A percentile compares a stretch with the other conserved stretches of the same genome.
Evolutionary conservation across 2,888 invertebrate species (phyloP).

Genomic region (Andricus quercusramuli): DNA sequence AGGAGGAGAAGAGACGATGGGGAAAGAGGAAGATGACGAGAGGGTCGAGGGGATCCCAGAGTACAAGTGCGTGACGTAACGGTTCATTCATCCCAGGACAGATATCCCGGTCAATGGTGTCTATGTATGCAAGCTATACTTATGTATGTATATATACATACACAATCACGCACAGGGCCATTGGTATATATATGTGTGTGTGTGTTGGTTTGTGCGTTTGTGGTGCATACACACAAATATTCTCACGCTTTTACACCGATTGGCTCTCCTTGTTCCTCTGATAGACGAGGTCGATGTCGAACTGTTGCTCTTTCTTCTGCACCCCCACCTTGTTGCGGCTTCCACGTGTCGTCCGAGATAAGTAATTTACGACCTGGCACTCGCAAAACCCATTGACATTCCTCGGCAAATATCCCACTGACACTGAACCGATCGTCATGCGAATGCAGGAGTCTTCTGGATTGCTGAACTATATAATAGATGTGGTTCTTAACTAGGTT

Average conservation of each 20-base stretch:
- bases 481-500: neutral
- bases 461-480: neutral
- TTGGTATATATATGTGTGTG: constrained; percentile 46
- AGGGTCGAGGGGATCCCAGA: constrained; percentile 67
- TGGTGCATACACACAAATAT: constrained; percentile 48
- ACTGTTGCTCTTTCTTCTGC: constrained; percentile 53
- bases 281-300: constrained; percentile 42
- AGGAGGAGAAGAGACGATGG: constrained; percentile 50
- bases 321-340: constrained; percentile 53
- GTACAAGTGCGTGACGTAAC: constrained; percentile 77
- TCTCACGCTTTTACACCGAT: constrained; percentile 38
- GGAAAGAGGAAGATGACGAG: constrained; percentile 52
- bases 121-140: constrained; percentile 62
- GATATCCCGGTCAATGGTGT: constrained; percentile 76
- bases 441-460: constrained; percentile 11
- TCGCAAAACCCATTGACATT: constrained; percentile 29
- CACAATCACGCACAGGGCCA: constrained; percentile 49
- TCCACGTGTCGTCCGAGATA: constrained; percentile 55
- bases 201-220: constrained; percentile 44
- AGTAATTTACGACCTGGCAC: constrained; percentile 48
- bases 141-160: constrained; percentile 38
- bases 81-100: constrained; percentile 77
- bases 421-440: constrained; percentile 35
- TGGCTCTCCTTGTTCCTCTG: constrained; percentile 41
- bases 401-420: constrained; percentile 35